Evolutionary conservation across 2,888 invertebrate species (phyloP).

Genomic region (Lithophane leautieri): DNA sequence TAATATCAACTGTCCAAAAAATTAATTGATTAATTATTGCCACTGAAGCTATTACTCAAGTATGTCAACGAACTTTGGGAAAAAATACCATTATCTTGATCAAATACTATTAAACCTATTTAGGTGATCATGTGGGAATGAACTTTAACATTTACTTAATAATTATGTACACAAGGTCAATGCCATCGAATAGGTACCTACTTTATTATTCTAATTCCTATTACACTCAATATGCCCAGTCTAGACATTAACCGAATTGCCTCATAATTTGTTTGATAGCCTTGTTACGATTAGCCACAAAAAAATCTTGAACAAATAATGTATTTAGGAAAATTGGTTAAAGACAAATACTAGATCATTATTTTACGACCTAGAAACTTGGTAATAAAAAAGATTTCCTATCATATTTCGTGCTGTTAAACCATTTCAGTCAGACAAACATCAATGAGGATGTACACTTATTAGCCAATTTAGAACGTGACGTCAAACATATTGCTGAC

Average conservation of each 20-base stretch:
- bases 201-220: constrained; percentile 40
- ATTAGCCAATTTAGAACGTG: constrained; percentile 45
- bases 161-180: constrained; percentile 26
- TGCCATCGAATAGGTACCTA: neutral
- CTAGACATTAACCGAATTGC: constrained; percentile 50
- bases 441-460: constrained; percentile 19
- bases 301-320: constrained; percentile 37
- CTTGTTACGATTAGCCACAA: constrained; percentile 17
- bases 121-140: neutral
- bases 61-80: neutral
- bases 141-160: constrained; percentile 23
- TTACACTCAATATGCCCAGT: constrained; percentile 38
- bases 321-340: constrained; percentile 41
- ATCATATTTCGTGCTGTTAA: constrained; percentile 11
- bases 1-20: neutral
- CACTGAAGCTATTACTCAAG: neutral
- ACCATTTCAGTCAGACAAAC: constrained; percentile 9
- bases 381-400: neutral
- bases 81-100: constrained; percentile 8
- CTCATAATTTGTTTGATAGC: constrained; percentile 51
- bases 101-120: constrained; percentile 8
- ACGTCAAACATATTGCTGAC: constrained; percentile 47
- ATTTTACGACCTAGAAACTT: constrained; percentile 20
- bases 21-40: neutral
- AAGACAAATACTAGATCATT: constrained; percentile 46